phyloP scores from a whole-genome alignment of 1,140 invertebrate species.

The Zelostemma sp. region DNA sequence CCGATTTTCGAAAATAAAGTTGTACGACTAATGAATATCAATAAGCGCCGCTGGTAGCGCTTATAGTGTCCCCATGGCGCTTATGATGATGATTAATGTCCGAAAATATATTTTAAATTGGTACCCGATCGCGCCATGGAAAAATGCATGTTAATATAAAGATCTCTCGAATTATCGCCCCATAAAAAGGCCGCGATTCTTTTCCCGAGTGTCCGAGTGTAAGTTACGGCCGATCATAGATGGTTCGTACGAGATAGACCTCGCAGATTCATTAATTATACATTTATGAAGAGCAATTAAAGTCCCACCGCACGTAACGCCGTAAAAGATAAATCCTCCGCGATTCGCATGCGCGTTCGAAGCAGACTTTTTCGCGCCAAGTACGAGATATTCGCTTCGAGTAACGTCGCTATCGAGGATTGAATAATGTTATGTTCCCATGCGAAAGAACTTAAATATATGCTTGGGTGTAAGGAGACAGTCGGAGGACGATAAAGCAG shows the following conservation, averaged over 20 bases:
- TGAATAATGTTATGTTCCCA: conserved; percentile 19
- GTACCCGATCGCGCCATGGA: not conserved
- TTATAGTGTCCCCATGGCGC: not conserved
- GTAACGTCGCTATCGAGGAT: not conserved
- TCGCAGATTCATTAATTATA: conserved; percentile 3
- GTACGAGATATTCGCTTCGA: too few relatives aligned
- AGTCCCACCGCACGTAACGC: not conserved
- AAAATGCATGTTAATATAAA: not conserved
- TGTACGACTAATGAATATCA: not conserved
- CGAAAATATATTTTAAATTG: not conserved
- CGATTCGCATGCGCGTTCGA: too few relatives aligned
- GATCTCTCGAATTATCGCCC: not conserved
- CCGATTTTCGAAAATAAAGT: not conserved
- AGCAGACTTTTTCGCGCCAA: too few relatives aligned
- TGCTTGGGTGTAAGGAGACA: not conserved
- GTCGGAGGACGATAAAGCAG: conserved; percentile 2
- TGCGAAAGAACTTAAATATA: conserved; percentile 18
- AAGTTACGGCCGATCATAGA: not conserved
- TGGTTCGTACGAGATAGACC: not conserved
- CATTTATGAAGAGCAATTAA: conserved; percentile 1
- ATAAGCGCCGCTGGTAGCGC: not conserved
- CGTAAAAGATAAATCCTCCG: not conserved
- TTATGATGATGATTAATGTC: conserved; percentile 1
- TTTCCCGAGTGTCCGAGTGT: not conserved
- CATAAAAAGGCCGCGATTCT: not conserved